phyloP scores from a whole-genome alignment of 2,888 invertebrate species.

The Cephus pygmeus region DNA sequence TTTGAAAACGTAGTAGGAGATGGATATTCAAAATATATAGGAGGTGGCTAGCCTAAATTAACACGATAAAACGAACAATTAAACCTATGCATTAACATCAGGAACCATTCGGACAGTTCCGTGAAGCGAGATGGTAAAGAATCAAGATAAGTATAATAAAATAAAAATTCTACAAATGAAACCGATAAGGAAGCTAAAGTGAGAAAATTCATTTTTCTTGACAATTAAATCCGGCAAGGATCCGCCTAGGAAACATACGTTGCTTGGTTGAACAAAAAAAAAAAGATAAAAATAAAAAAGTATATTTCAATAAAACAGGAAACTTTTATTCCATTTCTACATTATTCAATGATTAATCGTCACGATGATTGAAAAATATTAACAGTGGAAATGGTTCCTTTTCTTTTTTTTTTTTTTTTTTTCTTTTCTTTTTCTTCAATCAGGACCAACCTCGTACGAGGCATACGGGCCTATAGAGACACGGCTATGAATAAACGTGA shows the following conservation, averaged over 20 bases:
- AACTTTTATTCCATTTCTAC: neutral
- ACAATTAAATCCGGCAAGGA: conserved; percentile 46
- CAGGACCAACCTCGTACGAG: too few relatives aligned
- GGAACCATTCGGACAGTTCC: too few relatives aligned
- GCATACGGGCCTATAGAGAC: too few relatives aligned
- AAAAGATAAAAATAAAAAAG: conserved; percentile 16
- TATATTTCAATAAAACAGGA: conserved; percentile 11
- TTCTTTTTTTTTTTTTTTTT: conserved; percentile 12
- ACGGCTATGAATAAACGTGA: conserved; percentile 15
- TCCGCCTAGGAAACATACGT: conserved; percentile 58
- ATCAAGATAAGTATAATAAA: conserved; percentile 17
- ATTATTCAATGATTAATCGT: too few relatives aligned
- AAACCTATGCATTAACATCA: too few relatives aligned
- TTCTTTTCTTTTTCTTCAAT: neutral
- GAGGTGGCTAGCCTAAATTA: too few relatives aligned
- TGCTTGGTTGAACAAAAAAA: conserved; percentile 23
- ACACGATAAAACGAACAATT: too few relatives aligned
- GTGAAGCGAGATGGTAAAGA: too few relatives aligned
- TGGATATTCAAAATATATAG: too few relatives aligned
- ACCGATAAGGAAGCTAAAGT: conserved; percentile 9
- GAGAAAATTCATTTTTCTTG: conserved; percentile 35
- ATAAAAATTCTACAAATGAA: conserved; percentile 16
- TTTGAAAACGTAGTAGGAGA: too few relatives aligned
- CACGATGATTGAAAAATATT: too few relatives aligned
- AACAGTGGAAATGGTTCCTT: too few relatives aligned